A percentile compares a stretch with the other conserved stretches of the same genome.
These are phyloP conservation scores for Columba guinea DNA, from an alignment of 2,797 vertebrate genomes.

Conservation along the genomic window DNA sequence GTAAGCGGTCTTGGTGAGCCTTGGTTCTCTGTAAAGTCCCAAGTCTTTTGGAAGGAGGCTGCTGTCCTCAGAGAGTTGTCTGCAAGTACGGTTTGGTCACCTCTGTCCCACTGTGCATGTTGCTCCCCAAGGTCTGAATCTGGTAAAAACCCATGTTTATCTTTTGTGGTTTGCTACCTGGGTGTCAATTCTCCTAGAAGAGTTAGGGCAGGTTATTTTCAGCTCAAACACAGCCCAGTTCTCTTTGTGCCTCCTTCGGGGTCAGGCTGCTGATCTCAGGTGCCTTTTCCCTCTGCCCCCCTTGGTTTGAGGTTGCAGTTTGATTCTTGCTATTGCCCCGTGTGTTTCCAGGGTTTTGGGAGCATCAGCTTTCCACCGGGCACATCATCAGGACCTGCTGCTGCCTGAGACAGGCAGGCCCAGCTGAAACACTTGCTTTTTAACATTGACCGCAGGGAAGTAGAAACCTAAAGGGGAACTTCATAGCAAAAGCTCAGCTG, in stretches of 20 bases:
- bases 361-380: accelerated
- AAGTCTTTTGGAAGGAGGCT: background rate
- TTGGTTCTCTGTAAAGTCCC: accelerated
- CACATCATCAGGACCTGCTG: background rate
- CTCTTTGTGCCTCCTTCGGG: background rate
- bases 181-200: background rate
- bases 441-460: background rate
- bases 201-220: background rate
- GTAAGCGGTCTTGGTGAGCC: background rate
- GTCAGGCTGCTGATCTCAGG: background rate
- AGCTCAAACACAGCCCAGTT: background rate
- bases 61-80: background rate
- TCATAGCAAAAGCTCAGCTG: background rate
- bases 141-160: background rate
- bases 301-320: background rate
- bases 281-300: background rate
- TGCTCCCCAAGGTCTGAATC: background rate
- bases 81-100: background rate
- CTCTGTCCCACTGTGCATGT: background rate
- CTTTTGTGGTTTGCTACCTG: background rate
- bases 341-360: background rate
- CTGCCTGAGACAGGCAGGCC: background rate
- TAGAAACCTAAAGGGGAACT: background rate
- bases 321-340: background rate
- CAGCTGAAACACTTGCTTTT: background rate